A percentile compares a stretch with the other conserved stretches of the same genome.
phyloP scores from a whole-genome alignment of 2,113 vertebrate species.

The Poecile atricapillus region DNA sequence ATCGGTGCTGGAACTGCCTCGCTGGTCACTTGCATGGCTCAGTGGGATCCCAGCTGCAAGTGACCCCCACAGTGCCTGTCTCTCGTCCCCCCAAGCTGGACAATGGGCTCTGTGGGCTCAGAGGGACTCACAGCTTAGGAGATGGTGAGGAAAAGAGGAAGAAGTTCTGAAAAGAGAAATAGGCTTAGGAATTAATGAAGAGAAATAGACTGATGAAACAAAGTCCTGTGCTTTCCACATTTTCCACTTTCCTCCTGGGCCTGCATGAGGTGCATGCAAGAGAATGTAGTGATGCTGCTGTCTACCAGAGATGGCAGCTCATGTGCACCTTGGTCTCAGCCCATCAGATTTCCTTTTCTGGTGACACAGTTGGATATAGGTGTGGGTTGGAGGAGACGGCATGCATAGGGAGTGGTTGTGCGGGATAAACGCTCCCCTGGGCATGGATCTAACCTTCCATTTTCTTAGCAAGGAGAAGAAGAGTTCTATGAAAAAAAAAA shows the following conservation, averaged over 20 bases:
- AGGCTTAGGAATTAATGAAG: background rate
- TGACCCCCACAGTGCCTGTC: fast-evolving
- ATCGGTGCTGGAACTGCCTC: background rate
- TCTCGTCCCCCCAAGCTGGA: fast-evolving
- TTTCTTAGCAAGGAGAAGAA: background rate
- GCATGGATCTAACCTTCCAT: fast-evolving
- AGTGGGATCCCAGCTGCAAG: background rate
- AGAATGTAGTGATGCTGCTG: background rate
- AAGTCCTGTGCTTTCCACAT: background rate
- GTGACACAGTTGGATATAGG: background rate
- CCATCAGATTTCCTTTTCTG: background rate
- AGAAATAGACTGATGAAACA: background rate
- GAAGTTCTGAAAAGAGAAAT: background rate
- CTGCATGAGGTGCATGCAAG: background rate
- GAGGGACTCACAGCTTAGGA: background rate
- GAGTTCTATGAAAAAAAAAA: background rate
- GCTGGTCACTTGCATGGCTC: fast-evolving
- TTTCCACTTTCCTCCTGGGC: fast-evolving
- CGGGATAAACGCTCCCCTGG: fast-evolving
- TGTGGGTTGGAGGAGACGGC: background rate
- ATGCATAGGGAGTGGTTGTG: background rate
- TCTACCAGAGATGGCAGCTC: background rate
- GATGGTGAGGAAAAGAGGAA: background rate
- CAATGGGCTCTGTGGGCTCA: background rate
- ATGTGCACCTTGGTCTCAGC: background rate